Percentiles rank a stretch among this genome's conserved stretches.
These are phyloP conservation scores for Lasioglossum figueresi DNA, from an alignment of 2,888 invertebrate species.

Conservation along the genomic window DNA sequence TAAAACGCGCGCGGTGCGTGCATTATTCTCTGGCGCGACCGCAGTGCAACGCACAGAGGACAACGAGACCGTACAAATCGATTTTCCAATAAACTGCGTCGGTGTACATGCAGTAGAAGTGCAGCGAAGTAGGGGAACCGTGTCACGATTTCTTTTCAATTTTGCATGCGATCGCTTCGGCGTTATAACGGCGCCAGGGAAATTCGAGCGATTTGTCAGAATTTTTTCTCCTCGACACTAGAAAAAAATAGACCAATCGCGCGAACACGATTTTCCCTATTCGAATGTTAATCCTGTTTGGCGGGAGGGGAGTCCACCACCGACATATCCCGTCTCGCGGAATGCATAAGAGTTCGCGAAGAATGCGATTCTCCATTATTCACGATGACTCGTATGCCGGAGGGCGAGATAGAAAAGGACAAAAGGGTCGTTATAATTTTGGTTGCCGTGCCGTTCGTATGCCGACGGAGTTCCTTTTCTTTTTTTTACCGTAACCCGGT, in stretches of 20 bases:
- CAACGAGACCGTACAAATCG: neutral
- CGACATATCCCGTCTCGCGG: conserved; percentile 77
- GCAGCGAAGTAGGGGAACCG: neutral
- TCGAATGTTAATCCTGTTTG: neutral
- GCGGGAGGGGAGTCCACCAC: neutral
- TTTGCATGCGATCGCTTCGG: neutral
- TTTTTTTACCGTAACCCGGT: conserved; percentile 29
- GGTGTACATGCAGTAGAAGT: neutral
- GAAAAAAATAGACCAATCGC: neutral
- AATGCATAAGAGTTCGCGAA: conserved; percentile 82
- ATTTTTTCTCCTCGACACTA: neutral
- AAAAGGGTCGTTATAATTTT: conserved; percentile 79
- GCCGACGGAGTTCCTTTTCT: conserved; percentile 54
- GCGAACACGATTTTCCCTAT: neutral
- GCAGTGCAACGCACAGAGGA: neutral
- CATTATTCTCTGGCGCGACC: neutral
- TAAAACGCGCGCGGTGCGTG: neutral
- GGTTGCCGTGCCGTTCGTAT: conserved; percentile 70
- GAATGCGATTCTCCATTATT: conserved; percentile 80
- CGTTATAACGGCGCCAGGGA: too few relatives aligned
- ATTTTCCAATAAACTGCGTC: neutral
- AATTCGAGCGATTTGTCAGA: neutral
- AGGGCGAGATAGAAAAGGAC: conserved; percentile 68
- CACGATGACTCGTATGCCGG: conserved; percentile 70
- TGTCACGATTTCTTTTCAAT: neutral